Percentiles rank a stretch among this genome's conserved stretches.
Evolutionary conservation across 2,888 invertebrate genomes (phyloP).

Genomic region (Megaustenia siamemsis): DNA sequence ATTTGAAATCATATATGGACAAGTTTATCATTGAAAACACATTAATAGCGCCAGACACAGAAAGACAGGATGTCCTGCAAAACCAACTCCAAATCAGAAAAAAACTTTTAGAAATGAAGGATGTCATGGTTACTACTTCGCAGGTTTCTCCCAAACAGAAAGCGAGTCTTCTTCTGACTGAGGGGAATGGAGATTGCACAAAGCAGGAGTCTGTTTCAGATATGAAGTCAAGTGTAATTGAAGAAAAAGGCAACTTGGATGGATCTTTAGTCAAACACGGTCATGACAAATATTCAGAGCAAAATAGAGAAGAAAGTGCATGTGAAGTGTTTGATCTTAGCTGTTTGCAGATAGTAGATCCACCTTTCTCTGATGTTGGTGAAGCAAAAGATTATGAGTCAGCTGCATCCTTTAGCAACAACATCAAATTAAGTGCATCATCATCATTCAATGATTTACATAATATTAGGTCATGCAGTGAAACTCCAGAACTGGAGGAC

Average conservation of each 20-base stretch:
- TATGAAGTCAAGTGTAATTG: neutral
- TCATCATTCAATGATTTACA: neutral
- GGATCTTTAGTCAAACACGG: neutral
- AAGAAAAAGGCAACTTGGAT: neutral
- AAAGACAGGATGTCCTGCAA: constrained; percentile 21
- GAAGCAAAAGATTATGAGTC: neutral
- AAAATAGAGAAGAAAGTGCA: neutral
- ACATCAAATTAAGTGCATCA: neutral
- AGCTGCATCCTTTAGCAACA: constrained; percentile 1
- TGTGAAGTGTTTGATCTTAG: neutral
- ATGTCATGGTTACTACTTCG: constrained; percentile 18
- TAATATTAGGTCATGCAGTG: constrained; percentile 12
- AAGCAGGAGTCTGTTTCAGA: neutral
- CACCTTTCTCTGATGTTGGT: constrained; percentile 11
- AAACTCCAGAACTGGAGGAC: constrained; percentile 65
- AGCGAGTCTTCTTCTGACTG: neutral
- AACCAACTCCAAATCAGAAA: constrained; percentile 50
- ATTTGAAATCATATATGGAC: neutral
- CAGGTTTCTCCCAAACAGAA: neutral
- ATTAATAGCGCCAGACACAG: neutral
- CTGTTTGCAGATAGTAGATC: neutral
- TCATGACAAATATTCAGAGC: neutral
- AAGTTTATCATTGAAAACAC: neutral
- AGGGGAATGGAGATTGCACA: neutral
- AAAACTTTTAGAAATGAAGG: constrained; percentile 40